These are phyloP conservation scores for Valencia hispanica DNA, from an alignment of 2,797 vertebrate species.

Conservation along the genomic window DNA sequence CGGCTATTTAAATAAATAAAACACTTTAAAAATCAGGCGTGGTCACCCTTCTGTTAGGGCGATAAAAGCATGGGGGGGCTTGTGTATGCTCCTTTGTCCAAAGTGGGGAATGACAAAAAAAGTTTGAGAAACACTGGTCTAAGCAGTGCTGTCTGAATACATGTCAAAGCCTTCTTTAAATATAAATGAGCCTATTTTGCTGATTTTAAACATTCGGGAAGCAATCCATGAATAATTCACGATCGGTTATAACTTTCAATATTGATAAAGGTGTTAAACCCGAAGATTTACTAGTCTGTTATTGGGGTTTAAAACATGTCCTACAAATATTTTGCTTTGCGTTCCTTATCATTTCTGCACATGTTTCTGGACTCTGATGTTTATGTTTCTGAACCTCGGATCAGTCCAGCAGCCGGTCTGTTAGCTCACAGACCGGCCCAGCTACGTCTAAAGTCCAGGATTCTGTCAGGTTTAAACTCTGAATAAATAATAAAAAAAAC, in stretches of 20 bases:
- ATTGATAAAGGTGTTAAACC: not conserved
- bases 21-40: too few relatives aligned
- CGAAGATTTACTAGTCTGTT: not conserved
- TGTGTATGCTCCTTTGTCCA: too few relatives aligned
- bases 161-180: too few relatives aligned
- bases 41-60: too few relatives aligned
- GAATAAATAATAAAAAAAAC: constrained; percentile 38
- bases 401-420: not conserved
- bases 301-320: not conserved
- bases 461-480: constrained; percentile 17
- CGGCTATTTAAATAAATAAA: too few relatives aligned
- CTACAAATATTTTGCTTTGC: too few relatives aligned
- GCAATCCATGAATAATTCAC: not conserved
- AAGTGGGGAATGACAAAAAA: too few relatives aligned
- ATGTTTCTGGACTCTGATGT: not conserved
- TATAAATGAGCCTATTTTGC: too few relatives aligned
- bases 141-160: too few relatives aligned
- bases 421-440: constrained; percentile 16
- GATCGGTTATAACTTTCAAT: not conserved
- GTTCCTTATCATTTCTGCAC: not conserved
- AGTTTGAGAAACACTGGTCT: too few relatives aligned
- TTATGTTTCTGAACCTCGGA: not conserved
- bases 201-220: not conserved
- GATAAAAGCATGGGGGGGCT: too few relatives aligned
- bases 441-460: constrained; percentile 39